These are phyloP conservation scores for Leptopilina syphax DNA, from an alignment of 2,888 invertebrate genomes.

Conservation along the genomic window DNA sequence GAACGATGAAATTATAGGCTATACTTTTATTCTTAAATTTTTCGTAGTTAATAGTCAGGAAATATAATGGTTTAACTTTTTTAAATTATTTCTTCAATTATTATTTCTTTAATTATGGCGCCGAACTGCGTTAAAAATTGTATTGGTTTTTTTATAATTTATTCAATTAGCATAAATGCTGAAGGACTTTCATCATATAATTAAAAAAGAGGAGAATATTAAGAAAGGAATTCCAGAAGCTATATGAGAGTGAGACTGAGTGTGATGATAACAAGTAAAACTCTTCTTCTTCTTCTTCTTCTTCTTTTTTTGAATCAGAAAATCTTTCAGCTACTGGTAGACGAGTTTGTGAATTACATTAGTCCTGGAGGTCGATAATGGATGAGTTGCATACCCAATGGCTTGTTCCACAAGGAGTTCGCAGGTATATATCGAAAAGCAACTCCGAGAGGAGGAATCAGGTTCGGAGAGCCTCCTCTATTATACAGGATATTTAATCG, in stretches of 20 bases:
- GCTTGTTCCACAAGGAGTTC: neutral
- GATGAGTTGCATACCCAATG: constrained; percentile 29
- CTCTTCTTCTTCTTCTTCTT: neutral
- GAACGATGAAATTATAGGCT: too few relatives aligned
- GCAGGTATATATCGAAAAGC: constrained; percentile 25
- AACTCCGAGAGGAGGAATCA: constrained; percentile 2
- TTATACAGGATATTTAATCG: constrained; percentile 17
- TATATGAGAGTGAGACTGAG: neutral
- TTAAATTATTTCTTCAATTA: too few relatives aligned
- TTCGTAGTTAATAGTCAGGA: too few relatives aligned
- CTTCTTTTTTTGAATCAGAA: constrained; percentile 22
- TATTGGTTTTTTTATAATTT: neutral
- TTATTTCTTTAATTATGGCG: neutral
- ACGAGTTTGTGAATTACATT: constrained; percentile 24
- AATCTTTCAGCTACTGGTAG: constrained; percentile 30
- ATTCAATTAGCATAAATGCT: constrained; percentile 26
- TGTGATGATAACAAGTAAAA: constrained; percentile 28
- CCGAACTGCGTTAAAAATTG: neutral
- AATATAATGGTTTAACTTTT: too few relatives aligned
- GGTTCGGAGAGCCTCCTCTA: constrained; percentile 5
- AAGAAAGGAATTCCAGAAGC: constrained; percentile 35
- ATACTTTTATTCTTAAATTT: too few relatives aligned
- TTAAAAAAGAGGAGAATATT: neutral
- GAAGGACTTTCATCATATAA: constrained; percentile 14
- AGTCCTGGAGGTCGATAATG: constrained; percentile 30